Conservation (phyloP, 2,113 vertebrate genomes). For the Glareola pratincola region DNA sequence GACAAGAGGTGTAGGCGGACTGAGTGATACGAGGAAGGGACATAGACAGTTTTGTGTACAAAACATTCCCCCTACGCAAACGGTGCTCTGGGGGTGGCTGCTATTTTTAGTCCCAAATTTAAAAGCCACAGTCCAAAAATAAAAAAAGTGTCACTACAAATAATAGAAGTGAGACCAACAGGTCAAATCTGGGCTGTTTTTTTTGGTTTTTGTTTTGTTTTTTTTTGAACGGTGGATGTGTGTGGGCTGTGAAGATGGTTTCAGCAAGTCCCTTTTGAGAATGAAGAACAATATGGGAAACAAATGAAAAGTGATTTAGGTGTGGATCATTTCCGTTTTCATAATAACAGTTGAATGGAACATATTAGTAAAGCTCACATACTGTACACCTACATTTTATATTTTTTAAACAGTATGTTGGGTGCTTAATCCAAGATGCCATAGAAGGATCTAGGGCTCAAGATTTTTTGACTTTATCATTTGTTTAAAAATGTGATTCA, state of each 20-base stretch:
- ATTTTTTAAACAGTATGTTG: background rate
- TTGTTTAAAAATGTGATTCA: background rate
- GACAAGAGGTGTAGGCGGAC: background rate
- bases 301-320: background rate
- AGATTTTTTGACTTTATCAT: background rate
- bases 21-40: background rate
- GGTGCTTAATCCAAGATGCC: background rate
- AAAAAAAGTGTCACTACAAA: background rate
- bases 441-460: background rate
- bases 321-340: constrained; percentile 22
- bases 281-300: constrained; percentile 16
- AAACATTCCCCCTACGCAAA: constrained; percentile 52
- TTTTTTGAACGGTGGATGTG: background rate
- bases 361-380: constrained; percentile 22
- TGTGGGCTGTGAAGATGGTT: constrained; percentile 6
- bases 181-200: background rate
- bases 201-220: background rate
- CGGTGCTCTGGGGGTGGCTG: background rate
- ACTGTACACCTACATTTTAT: background rate
- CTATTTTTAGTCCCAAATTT: background rate
- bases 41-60: constrained; percentile 28
- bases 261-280: constrained; percentile 22
- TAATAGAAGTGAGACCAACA: background rate
- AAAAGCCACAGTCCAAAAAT: constrained; percentile 47
- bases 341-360: constrained; percentile 23